Evolutionary conservation across 1,140 invertebrate genomes (phyloP).

Genomic region (Drosophila rufa): DNA sequence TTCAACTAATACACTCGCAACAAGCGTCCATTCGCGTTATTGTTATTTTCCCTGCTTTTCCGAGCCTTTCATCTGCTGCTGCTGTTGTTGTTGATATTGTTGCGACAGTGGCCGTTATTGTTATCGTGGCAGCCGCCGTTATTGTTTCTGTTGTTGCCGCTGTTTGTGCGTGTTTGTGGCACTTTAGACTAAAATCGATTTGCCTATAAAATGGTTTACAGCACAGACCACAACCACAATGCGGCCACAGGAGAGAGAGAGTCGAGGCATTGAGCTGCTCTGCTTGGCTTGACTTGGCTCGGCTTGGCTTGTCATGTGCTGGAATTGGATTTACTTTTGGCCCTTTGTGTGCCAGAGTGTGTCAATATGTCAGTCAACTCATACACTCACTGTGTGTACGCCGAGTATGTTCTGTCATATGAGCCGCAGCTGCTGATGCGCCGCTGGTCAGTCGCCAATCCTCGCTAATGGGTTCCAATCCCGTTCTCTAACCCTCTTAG

Average conservation of each 20-base stretch:
- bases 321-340: constrained; percentile 35
- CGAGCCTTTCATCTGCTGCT: constrained; percentile 27
- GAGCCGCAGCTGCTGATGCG: constrained; percentile 43
- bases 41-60: constrained; percentile 37
- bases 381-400: background rate
- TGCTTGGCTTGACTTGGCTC: constrained; percentile 29
- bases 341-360: constrained; percentile 34
- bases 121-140: constrained; percentile 21
- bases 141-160: constrained; percentile 40
- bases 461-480: constrained; percentile 58
- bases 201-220: constrained; percentile 84
- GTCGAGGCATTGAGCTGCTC: constrained; percentile 19
- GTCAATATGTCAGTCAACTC: constrained; percentile 68
- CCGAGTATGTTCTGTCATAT: constrained; percentile 27
- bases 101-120: constrained; percentile 46
- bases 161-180: constrained; percentile 73
- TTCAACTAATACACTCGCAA: constrained; percentile 63
- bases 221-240: constrained; percentile 48
- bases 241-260: constrained; percentile 44
- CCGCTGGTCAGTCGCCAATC: constrained; percentile 57
- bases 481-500: constrained; percentile 10
- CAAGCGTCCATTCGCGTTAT: constrained; percentile 40
- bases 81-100: constrained; percentile 57
- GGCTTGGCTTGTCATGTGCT: constrained; percentile 24
- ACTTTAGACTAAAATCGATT: constrained; percentile 84